phyloP scores from a whole-genome alignment of 2,888 invertebrate genomes.

The Sesia bembeciformis region DNA sequence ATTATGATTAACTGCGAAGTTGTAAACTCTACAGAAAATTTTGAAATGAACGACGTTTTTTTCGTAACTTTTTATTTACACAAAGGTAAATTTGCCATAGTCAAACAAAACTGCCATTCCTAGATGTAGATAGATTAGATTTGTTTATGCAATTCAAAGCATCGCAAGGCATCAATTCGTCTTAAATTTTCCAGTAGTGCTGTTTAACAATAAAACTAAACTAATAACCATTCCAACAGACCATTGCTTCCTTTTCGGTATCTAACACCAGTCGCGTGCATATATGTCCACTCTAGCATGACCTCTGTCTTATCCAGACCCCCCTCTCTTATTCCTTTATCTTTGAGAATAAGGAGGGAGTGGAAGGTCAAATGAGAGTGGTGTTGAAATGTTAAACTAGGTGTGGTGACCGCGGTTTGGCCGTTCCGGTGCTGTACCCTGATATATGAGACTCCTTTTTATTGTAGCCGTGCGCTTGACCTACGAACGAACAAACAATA shows the following conservation, averaged over 20 bases:
- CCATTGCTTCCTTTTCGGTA: not conserved
- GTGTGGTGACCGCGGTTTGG: slow-evolving; percentile 44
- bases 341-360: not conserved
- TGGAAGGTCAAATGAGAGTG: slow-evolving; percentile 19
- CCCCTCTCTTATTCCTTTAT: not conserved
- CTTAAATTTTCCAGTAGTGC: too few species aligned
- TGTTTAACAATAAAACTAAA: too few species aligned
- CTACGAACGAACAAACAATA: slow-evolving; percentile 18
- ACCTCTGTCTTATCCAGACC: slow-evolving; percentile 1
- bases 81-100: too few species aligned
- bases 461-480: slow-evolving; percentile 38
- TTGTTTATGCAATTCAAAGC: too few species aligned
- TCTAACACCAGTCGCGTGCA: slow-evolving; percentile 7
- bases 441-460: slow-evolving; percentile 50
- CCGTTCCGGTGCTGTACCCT: slow-evolving; percentile 57
- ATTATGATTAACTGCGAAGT: too few species aligned
- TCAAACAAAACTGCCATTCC: too few species aligned
- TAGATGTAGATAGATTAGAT: too few species aligned
- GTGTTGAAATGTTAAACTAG: slow-evolving; percentile 42
- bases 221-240: not conserved
- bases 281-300: not conserved
- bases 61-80: too few species aligned
- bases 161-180: too few species aligned
- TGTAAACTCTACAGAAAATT: too few species aligned
- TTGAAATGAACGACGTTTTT: too few species aligned